Percentiles rank a stretch among this genome's conserved stretches.
Evolutionary conservation across 2,113 vertebrate species (phyloP).

Genomic region (Cepphus grylle): DNA sequence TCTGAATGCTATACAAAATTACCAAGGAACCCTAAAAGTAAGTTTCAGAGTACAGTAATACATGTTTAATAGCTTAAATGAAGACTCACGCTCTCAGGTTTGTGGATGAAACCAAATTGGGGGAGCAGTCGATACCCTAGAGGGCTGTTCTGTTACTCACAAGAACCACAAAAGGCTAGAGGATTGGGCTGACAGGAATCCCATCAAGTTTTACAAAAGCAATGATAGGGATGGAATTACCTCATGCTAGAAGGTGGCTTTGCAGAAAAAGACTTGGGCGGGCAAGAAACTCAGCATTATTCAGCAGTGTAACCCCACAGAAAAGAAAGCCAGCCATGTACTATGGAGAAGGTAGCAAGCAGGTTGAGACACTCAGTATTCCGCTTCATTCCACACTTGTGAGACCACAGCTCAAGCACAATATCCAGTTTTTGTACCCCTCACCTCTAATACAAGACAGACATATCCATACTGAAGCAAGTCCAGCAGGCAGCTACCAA

Average conservation of each 20-base stretch:
- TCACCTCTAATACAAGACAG: background rate
- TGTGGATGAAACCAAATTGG: background rate
- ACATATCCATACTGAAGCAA: background rate
- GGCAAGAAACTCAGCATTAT: background rate
- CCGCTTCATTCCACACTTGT: background rate
- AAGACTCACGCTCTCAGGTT: background rate
- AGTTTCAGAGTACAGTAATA: background rate
- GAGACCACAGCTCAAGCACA: background rate
- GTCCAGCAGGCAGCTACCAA: background rate
- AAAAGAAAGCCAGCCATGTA: background rate
- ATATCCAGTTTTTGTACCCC: background rate
- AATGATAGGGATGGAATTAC: background rate
- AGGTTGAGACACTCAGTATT: background rate
- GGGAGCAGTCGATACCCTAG: background rate
- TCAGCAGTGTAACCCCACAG: background rate
- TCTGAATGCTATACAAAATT: background rate
- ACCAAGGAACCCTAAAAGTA: background rate
- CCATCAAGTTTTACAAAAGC: background rate
- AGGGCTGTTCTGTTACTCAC: background rate
- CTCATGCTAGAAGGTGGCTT: background rate
- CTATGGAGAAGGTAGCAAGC: background rate
- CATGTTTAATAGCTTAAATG: background rate
- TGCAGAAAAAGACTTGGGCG: background rate
- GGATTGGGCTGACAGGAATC: background rate
- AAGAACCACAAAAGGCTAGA: background rate